These are phyloP conservation scores for Agrilus mali DNA, from an alignment of 2,888 invertebrate species.

Conservation along the genomic window DNA sequence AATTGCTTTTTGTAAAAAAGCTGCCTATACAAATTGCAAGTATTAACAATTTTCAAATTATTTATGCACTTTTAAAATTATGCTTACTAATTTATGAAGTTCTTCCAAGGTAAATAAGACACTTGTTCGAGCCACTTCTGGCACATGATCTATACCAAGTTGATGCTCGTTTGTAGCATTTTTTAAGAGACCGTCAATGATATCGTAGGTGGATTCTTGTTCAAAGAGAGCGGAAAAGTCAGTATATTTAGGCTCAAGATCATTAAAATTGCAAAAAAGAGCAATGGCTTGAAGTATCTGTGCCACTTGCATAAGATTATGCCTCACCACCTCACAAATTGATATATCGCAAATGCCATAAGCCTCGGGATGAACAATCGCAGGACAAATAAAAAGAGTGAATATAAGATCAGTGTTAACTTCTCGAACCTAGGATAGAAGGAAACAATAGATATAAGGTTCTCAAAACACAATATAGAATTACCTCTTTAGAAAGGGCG, in stretches of 20 bases:
- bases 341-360: constrained; percentile 89
- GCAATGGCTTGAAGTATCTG: constrained; percentile 89
- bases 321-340: constrained; percentile 79
- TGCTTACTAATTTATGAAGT: constrained; percentile 45
- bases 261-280: constrained; percentile 70
- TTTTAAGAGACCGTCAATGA: constrained; percentile 57
- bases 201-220: constrained; percentile 62
- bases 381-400: constrained; percentile 89
- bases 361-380: constrained; percentile 91
- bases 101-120: constrained; percentile 57
- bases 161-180: constrained; percentile 34
- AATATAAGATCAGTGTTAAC: constrained; percentile 90
- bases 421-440: constrained; percentile 33
- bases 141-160: constrained; percentile 34
- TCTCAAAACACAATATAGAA: neutral
- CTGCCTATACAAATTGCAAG: constrained; percentile 21
- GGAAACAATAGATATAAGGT: constrained; percentile 3
- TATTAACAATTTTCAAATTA: neutral
- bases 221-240: constrained; percentile 75
- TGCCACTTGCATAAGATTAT: constrained; percentile 82
- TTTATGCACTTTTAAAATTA: neutral
- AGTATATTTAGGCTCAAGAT: constrained; percentile 55
- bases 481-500: constrained; percentile 41
- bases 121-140: constrained; percentile 49
- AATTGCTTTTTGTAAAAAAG: constrained; percentile 38